Percentiles rank a stretch among this genome's conserved stretches.
Conservation (phyloP, 2,113 vertebrate species). For the Seriola aureovittata region DNA sequence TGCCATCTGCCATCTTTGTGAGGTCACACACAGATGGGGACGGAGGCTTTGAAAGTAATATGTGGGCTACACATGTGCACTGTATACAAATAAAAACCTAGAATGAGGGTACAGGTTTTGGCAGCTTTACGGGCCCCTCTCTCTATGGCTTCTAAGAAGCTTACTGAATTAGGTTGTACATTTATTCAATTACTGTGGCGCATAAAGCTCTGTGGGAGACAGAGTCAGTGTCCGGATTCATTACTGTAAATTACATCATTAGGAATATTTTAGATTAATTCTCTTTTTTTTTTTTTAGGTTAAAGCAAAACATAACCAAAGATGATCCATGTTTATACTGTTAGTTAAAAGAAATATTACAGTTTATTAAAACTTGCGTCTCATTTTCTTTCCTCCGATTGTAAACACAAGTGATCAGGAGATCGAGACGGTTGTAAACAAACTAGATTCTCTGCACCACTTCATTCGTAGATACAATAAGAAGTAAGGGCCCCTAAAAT, state of each 20-base stretch:
- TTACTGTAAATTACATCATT: conserved; percentile 27
- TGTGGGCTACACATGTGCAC: conserved; percentile 67
- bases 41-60: conserved; percentile 56
- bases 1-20: conserved; percentile 91
- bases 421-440: not conserved
- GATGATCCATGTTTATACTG: not conserved
- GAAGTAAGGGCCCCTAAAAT: no score
- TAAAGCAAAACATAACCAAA: not conserved
- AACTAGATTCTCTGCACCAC: not conserved
- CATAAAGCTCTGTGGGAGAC: conserved; percentile 69
- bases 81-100: conserved; percentile 69
- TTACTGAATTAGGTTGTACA: conserved; percentile 73
- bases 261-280: conserved; percentile 3
- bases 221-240: conserved; percentile 48
- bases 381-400: not conserved
- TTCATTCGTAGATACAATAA: not conserved
- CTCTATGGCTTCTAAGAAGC: conserved; percentile 60
- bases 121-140: conserved; percentile 35
- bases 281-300: not conserved
- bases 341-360: no score
- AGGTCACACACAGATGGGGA: conserved; percentile 74
- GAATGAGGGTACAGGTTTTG: conserved; percentile 34
- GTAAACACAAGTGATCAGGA: not conserved
- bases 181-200: conserved; percentile 62
- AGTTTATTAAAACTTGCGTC: no score